A percentile compares a stretch with the other conserved stretches of the same genome.
Evolutionary conservation across 2,888 invertebrate genomes (phyloP).

Genomic region (Reticulitermes lucifugus): DNA sequence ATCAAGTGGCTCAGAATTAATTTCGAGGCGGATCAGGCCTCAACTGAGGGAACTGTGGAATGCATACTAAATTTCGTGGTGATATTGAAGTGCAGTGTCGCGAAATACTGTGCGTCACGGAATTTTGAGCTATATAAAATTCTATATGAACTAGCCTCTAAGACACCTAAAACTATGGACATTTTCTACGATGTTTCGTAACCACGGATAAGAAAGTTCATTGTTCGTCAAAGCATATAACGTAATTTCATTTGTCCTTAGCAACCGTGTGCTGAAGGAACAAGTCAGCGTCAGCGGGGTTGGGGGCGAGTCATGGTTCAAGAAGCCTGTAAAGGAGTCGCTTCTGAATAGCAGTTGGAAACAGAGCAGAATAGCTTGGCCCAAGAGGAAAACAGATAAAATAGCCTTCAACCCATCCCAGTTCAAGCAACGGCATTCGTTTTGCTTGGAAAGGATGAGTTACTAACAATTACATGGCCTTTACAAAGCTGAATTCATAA

Average conservation of each 20-base stretch:
- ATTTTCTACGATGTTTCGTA: not conserved
- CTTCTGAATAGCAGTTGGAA: not conserved
- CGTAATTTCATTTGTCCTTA: not conserved
- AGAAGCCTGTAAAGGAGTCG: not conserved
- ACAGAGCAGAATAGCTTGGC: not conserved
- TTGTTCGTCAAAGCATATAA: not conserved
- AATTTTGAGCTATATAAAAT: too few species aligned
- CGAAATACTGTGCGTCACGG: too few species aligned
- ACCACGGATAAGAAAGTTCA: not conserved
- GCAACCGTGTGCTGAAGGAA: not conserved
- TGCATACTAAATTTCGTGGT: too few species aligned
- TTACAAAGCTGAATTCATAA: not conserved
- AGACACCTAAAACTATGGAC: too few species aligned
- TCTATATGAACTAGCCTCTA: too few species aligned
- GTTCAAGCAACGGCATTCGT: not conserved
- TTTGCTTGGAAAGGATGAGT: not conserved
- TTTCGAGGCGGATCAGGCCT: too few species aligned
- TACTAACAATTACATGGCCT: not conserved
- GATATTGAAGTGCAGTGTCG: too few species aligned
- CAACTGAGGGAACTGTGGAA: too few species aligned
- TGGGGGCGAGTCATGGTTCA: not conserved
- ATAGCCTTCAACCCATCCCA: not conserved
- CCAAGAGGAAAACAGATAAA: constrained; percentile 2
- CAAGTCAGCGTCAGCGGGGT: not conserved
- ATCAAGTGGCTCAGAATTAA: too few species aligned